Conservation (phyloP, 2,797 vertebrate species). For the Pygocentrus nattereri region DNA sequence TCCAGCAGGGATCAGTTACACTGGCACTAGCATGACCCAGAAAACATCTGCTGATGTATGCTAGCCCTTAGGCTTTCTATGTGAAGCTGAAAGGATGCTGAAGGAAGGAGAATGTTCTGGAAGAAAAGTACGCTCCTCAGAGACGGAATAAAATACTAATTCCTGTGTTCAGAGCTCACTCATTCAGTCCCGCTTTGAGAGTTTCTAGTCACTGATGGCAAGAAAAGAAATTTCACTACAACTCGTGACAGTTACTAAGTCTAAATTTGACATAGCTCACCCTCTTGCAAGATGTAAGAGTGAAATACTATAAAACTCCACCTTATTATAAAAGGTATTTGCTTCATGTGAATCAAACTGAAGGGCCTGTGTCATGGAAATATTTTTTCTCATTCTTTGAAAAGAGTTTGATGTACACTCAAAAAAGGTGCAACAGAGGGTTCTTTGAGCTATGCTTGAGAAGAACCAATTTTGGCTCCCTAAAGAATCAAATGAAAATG, state of each 20-base stretch:
- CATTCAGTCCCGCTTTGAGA: neutral
- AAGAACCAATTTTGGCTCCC: too few relatives aligned
- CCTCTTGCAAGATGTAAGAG: neutral
- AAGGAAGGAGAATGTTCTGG: neutral
- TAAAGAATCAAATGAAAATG: too few relatives aligned
- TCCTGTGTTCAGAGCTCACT: neutral
- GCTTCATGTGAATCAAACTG: neutral
- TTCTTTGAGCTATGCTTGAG: too few relatives aligned
- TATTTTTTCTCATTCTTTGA: too few relatives aligned
- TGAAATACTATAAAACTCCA: neutral
- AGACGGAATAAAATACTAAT: neutral
- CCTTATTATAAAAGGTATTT: neutral
- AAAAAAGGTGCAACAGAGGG: too few relatives aligned
- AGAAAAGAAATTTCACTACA: neutral
- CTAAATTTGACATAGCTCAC: neutral
- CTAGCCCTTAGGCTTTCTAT: neutral
- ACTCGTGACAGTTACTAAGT: neutral
- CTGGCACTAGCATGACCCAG: neutral
- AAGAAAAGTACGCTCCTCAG: neutral
- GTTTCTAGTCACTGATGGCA: neutral
- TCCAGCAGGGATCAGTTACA: neutral
- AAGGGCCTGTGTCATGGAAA: neutral
- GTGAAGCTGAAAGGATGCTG: neutral
- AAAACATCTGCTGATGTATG: conserved; percentile 8
- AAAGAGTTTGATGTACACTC: too few relatives aligned